These are phyloP conservation scores for Larimichthys crocea DNA, from an alignment of 2,113 vertebrate species.

Conservation along the genomic window DNA sequence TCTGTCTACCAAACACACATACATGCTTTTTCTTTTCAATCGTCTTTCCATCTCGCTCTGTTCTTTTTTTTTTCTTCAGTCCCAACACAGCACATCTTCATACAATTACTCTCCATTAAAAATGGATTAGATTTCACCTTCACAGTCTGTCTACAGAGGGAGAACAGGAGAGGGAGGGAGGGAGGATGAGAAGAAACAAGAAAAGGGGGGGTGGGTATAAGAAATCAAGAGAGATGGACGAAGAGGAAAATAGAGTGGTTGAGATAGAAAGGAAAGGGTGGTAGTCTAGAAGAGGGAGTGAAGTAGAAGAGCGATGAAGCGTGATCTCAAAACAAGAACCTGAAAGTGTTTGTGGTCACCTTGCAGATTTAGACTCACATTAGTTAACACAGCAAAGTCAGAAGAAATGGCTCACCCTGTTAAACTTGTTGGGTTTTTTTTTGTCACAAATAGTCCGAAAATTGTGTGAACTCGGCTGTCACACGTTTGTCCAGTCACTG, in stretches of 20 bases:
- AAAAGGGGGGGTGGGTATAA: not conserved
- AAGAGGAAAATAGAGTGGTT: not conserved
- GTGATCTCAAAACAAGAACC: not conserved
- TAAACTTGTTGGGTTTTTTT: constrained; percentile 26
- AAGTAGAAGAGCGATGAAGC: not conserved
- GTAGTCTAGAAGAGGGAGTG: not conserved
- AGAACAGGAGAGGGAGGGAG: constrained; percentile 7
- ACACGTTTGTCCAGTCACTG: constrained; percentile 45
- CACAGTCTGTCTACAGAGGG: constrained; percentile 56
- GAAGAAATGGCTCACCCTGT: constrained; percentile 21
- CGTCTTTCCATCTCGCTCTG: constrained; percentile 41
- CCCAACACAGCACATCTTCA: constrained; percentile 61
- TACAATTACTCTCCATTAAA: constrained; percentile 72
- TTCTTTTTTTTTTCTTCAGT: constrained; percentile 35
- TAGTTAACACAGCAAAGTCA: constrained; percentile 11
- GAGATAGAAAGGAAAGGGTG: not conserved
- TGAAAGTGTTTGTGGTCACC: not conserved
- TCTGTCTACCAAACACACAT: constrained; percentile 7
- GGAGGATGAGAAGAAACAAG: not conserved
- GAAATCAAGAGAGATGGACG: constrained; percentile 6
- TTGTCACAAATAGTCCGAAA: not conserved
- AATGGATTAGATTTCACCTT: constrained; percentile 76
- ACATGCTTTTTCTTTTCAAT: constrained; percentile 27
- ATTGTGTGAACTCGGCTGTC: constrained; percentile 41
- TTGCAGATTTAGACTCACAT: not conserved